Evolutionary conservation across 2,888 invertebrate species (phyloP), one percentile per base, ranked within the genome.

Genomic region (Apodemia mormo): DNA sequence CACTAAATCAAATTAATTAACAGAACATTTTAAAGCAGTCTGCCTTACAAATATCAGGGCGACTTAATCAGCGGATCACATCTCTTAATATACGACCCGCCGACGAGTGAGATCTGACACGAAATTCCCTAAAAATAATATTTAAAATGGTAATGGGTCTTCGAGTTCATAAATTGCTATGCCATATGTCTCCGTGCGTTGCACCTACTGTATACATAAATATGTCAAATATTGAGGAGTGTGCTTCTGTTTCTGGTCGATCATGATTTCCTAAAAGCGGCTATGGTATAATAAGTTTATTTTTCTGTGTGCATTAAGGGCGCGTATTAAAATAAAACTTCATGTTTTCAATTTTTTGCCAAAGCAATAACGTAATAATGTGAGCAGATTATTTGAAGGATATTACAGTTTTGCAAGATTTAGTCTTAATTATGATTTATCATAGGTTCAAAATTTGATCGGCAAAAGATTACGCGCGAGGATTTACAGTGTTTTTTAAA

Each of bases 91-190:
- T 90, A 91, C 87, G 88, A 87, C 81, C 86, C 82, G 84, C 81
- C 87, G 90, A 85, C 88, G 92, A 93, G 90, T 89, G 93, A 92
- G 92, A 93, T 93, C 92, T 93, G 92, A 93, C 93, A 92, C 91
- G 88, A 86, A 90, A 93, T 92, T 93, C 93, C 93, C 93, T 92
- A 93, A 93, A 93, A 93, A 93, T 93, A 93, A 93, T 93, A 93
- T 93, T 93, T 93, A 93, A 93, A 92, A 92, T 92, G 92, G 92
- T 93, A 93, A 93, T 92, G 93, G 93, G 90, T 80, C 86, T 83
- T 85, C 85, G 85, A 85, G 83, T 90, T 92, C 92, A 93, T 93
- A 93, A 93, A 93, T 93, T 92, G 91, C 88, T 87, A 80, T 88
- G 87, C 93, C 93, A 93, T 93, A 91, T 93, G 93, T 92, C 89